These are phyloP conservation scores for Tachysurus fulvidraco DNA, from an alignment of 2,113 vertebrate species.

Conservation along the genomic window DNA sequence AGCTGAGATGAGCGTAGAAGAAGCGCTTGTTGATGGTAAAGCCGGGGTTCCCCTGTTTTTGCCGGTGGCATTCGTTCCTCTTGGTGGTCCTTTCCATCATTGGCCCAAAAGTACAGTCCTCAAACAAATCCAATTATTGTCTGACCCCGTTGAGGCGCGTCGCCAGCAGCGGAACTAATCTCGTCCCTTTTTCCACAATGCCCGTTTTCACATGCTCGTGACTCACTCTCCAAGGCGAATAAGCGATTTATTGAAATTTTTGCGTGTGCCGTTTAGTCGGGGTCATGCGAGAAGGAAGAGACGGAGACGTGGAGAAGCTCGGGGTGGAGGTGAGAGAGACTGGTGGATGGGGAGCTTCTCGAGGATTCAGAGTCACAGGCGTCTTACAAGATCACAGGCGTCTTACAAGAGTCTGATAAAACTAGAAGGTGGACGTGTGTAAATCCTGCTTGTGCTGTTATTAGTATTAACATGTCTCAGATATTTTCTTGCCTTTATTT, in stretches of 20 bases:
- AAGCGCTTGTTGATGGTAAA: slow-evolving; percentile 28
- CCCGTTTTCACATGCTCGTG: slow-evolving; percentile 71
- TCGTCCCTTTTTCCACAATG: slow-evolving; percentile 77
- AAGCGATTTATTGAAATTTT: slow-evolving; percentile 80
- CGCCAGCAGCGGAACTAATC: slow-evolving; percentile 83
- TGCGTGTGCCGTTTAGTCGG: slow-evolving; percentile 57
- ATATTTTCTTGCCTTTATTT: not conserved
- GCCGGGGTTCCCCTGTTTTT: slow-evolving; percentile 36
- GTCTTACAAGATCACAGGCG: slow-evolving; percentile 70
- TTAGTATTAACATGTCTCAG: not conserved
- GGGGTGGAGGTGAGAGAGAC: slow-evolving; percentile 68
- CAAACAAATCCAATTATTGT: slow-evolving; percentile 89
- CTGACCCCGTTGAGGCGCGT: slow-evolving; percentile 79
- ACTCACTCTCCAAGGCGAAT: slow-evolving; percentile 80
- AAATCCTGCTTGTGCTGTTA: not conserved
- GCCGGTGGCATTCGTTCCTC: slow-evolving; percentile 59
- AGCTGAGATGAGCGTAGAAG: slow-evolving; percentile 10
- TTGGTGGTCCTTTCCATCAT: slow-evolving; percentile 80
- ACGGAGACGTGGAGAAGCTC: slow-evolving; percentile 50
- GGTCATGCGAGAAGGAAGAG: slow-evolving; percentile 23
- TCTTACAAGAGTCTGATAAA: slow-evolving; percentile 57
- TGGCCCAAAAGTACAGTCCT: slow-evolving; percentile 74
- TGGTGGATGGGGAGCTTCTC: slow-evolving; percentile 65
- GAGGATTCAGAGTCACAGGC: slow-evolving; percentile 69
- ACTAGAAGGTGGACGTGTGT: not conserved